These are phyloP conservation scores for Thereva nobilitata DNA, from an alignment of 2,888 invertebrate genomes.

Conservation along the genomic window DNA sequence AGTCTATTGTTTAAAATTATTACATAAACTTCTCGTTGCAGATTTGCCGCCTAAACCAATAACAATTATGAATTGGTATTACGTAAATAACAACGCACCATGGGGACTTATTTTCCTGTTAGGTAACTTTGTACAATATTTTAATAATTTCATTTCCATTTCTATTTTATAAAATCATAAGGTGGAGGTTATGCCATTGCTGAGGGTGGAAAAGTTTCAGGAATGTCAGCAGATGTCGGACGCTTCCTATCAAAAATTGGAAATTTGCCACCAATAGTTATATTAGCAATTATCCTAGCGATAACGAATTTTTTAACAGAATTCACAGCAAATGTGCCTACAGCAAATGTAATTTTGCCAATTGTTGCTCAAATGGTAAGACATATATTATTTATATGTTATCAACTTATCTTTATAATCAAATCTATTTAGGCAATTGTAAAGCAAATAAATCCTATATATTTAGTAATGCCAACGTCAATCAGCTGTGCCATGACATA, in stretches of 20 bases:
- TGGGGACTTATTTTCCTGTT: constrained; percentile 86
- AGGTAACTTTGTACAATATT: constrained; percentile 57
- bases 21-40: neutral
- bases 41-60: constrained; percentile 60
- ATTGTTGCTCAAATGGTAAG: constrained; percentile 71
- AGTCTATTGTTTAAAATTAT: too few relatives aligned
- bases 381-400: neutral
- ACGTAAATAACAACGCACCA: constrained; percentile 77
- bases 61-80: constrained; percentile 77
- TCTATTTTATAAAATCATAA: constrained; percentile 45
- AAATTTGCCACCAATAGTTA: constrained; percentile 62
- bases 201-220: constrained; percentile 77
- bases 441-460: constrained; percentile 75
- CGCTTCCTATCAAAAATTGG: constrained; percentile 67
- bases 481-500: constrained; percentile 90
- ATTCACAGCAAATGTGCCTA: constrained; percentile 85
- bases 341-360: constrained; percentile 80
- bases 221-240: constrained; percentile 75
- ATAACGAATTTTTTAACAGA: constrained; percentile 77
- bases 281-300: constrained; percentile 70
- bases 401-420: too few relatives aligned
- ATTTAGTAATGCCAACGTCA: constrained; percentile 86
- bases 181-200: constrained; percentile 89
- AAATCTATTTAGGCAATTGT: neutral
- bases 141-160: constrained; percentile 1